Base-by-base conservation (phyloP, 2,113 vertebrate species). In the Odontesthes bonariensis region DNA sequence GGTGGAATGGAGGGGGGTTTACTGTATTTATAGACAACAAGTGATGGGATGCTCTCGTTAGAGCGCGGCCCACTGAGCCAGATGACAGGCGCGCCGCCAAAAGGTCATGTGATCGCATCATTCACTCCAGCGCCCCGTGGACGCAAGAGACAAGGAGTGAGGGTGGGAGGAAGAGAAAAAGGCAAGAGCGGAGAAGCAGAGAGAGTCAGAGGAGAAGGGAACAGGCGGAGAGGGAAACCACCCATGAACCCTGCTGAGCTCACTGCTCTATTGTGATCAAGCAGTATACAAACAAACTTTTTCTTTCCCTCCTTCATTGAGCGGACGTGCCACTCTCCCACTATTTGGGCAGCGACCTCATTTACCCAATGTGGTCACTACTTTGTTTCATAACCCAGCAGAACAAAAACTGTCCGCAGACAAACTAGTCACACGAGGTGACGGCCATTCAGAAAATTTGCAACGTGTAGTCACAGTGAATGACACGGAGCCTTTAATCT, bases 21-120 rank as follows among this genome's bases (percentile, higher is more conserved):
- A 84, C 67, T 62, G 89, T 92, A 94, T 93, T 93, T 93, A 93
- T 91, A 94, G 91, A 93, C 91, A 92, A 91, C 92, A 92, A 94
- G 88, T 91, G 92, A 91, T 92, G 93, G 89, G 92, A 91, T 90
- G 91, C 90, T 88, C 89, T 90, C 66, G 80, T 94, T 93, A 94
- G 90, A 22, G 71, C 83, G 90, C 44, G 84, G 89, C 91, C 91
- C 90, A 92, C 77, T 93, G 90, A 86, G 81, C 91, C 75, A 87
- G 86, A 94, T 95, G 91, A 94, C 91, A 94, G 89, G 89, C 47
- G 11, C 61, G 76, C 89, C 84, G 79, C 88, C 82, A 67, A 82
- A 80, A 82, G 92, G 92, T 92, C 92, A 94, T 92, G 92, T 95
- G 92, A 93, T 92, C 71, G 12, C 82, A 92, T 93, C 91, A 93